Conservation (phyloP, 1,140 invertebrate species). For the Chrysopa pallens region DNA sequence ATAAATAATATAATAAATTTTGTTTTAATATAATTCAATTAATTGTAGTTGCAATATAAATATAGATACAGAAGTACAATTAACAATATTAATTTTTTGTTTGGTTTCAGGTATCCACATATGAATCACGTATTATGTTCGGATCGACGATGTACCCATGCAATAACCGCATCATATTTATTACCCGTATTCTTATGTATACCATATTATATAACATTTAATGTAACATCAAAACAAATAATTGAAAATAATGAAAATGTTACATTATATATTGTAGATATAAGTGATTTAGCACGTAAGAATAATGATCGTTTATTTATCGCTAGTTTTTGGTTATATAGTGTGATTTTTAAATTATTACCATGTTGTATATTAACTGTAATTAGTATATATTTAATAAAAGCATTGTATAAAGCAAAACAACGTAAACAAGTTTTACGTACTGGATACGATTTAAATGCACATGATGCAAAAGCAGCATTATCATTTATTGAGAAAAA, state of each 20-base stretch:
- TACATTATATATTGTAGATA: slow-evolving; percentile 42
- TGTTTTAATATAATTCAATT: no score
- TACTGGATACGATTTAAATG: background rate
- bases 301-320: slow-evolving; percentile 37
- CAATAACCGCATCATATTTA: slow-evolving; percentile 52
- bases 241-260: slow-evolving; percentile 24
- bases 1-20: no score
- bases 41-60: no score
- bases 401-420: slow-evolving; percentile 50
- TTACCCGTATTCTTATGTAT: slow-evolving; percentile 58
- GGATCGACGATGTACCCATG: slow-evolving; percentile 46
- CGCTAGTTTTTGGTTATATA: slow-evolving; percentile 77
- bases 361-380: slow-evolving; percentile 70
- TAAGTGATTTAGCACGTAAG: slow-evolving; percentile 33
- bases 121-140: slow-evolving; percentile 39
- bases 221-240: slow-evolving; percentile 28
- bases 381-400: slow-evolving; percentile 63
- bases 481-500: slow-evolving; percentile 1
- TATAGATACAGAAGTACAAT: slow-evolving; percentile 13
- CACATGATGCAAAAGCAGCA: background rate
- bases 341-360: slow-evolving; percentile 66
- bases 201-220: slow-evolving; percentile 55
- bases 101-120: slow-evolving; percentile 38
- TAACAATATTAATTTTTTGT: slow-evolving; percentile 16
- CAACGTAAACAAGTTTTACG: slow-evolving; percentile 44